A percentile compares a stretch with the other conserved stretches of the same genome.
Evolutionary conservation across 30 jellyfish, hydroid and myxozoan genomes (phyloP).

Genomic region (Catostylus mosaicus): DNA sequence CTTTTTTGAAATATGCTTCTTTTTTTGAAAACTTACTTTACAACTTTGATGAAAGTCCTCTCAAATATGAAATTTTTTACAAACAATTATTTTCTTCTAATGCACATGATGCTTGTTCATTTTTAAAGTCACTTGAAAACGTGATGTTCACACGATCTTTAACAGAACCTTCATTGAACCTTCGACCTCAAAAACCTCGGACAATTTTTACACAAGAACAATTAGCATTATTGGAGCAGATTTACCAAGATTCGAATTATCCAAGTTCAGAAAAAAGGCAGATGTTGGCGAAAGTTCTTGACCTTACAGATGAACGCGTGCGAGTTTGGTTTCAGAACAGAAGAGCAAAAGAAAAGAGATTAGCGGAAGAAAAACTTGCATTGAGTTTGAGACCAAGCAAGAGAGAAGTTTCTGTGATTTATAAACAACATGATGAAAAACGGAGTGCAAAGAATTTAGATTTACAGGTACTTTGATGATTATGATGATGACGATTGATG

Average conservation of each 20-base stretch:
- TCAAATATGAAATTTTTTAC: too few relatives aligned
- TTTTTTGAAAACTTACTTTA: too few relatives aligned
- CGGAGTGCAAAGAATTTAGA: neutral
- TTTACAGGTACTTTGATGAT: too few relatives aligned
- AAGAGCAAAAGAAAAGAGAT: slow-evolving; percentile 89
- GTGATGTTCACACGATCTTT: neutral
- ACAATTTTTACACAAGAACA: slow-evolving; percentile 82
- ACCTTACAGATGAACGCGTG: slow-evolving; percentile 76
- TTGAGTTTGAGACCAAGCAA: neutral
- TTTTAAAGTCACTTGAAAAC: neutral
- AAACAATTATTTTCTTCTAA: too few relatives aligned
- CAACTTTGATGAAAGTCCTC: too few relatives aligned
- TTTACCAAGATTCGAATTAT: slow-evolving; percentile 57
- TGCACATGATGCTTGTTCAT: neutral
- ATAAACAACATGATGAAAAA: neutral
- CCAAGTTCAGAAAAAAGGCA: slow-evolving; percentile 73
- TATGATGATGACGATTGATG: too few relatives aligned
- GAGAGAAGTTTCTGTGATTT: neutral
- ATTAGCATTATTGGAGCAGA: slow-evolving; percentile 63
- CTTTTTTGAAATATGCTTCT: too few relatives aligned
- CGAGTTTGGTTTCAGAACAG: slow-evolving; percentile 98
- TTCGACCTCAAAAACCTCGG: slow-evolving; percentile 88
- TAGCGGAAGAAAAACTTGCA: slow-evolving; percentile 90
- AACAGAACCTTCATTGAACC: slow-evolving; percentile 71
- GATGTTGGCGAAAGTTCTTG: slow-evolving; percentile 55